Conservation (phyloP, 1,140 invertebrate genomes). For the Meloidogyne floridensis region DNA sequence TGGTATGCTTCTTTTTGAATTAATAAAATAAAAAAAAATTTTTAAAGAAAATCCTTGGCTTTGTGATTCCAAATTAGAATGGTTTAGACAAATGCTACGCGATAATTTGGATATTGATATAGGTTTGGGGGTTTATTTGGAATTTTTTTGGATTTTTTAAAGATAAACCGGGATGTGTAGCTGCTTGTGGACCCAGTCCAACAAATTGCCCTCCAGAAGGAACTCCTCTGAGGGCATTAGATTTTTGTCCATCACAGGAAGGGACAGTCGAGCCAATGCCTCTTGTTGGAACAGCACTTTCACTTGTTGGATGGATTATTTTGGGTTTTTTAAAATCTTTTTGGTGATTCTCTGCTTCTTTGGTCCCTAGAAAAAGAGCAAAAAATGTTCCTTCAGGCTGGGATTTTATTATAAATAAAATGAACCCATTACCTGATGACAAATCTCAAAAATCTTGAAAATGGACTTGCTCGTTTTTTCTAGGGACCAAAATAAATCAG, state of each 20-base stretch:
- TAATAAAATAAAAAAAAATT: not conserved
- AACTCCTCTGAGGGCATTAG: slow-evolving; percentile 55
- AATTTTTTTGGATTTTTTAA: not conserved
- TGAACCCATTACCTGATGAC: no score
- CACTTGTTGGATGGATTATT: slow-evolving; percentile 65
- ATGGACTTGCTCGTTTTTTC: no score
- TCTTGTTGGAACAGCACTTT: slow-evolving; percentile 57
- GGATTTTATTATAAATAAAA: no score
- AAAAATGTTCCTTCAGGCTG: no score
- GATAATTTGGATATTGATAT: slow-evolving; percentile 65
- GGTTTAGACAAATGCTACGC: slow-evolving; percentile 63
- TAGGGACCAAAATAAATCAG: no score
- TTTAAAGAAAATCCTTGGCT: slow-evolving; percentile 62
- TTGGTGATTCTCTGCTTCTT: no score
- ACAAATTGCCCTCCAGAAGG: slow-evolving; percentile 62
- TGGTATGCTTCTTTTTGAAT: slow-evolving; percentile 41
- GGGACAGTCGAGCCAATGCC: slow-evolving; percentile 50
- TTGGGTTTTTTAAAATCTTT: slow-evolving; percentile 47
- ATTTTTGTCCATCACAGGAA: slow-evolving; percentile 48
- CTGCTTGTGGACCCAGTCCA: slow-evolving; percentile 47
- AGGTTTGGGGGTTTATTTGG: not conserved
- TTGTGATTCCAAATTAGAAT: slow-evolving; percentile 61
- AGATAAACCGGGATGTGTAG: slow-evolving; percentile 64
- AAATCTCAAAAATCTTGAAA: no score
- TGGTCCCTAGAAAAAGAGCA: no score